Evolutionary conservation across 2,797 vertebrate genomes (phyloP).

Genomic region (Aulostomus chinensis): DNA sequence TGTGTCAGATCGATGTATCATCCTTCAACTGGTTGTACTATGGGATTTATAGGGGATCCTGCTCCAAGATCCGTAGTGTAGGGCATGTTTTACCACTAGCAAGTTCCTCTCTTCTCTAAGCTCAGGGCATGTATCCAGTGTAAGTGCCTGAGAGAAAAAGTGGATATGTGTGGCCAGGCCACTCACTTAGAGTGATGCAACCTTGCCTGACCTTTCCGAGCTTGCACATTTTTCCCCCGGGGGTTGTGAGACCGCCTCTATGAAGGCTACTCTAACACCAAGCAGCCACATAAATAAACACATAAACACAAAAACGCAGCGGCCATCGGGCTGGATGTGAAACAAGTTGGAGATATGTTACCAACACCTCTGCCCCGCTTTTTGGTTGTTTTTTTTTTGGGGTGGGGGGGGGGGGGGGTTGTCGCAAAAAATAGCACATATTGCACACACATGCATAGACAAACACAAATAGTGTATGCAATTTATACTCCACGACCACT

Average conservation of each 20-base stretch:
- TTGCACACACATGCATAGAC: constrained; percentile 6
- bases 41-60: constrained; percentile 44
- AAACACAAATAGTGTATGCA: constrained; percentile 23
- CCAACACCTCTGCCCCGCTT: constrained; percentile 6
- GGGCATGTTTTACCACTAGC: constrained; percentile 24
- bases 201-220: constrained; percentile 53
- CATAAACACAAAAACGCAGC: constrained; percentile 32
- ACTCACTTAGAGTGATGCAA: constrained; percentile 40
- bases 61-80: constrained; percentile 8
- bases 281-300: constrained; percentile 34
- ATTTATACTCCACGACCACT: constrained; percentile 29
- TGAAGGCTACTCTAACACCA: constrained; percentile 42
- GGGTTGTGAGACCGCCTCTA: constrained; percentile 41
- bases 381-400: neutral
- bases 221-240: constrained; percentile 26
- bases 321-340: constrained; percentile 16
- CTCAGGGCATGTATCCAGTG: constrained; percentile 19
- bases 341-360: constrained; percentile 18
- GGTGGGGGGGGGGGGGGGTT: too few species aligned
- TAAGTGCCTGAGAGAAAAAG: constrained; percentile 27
- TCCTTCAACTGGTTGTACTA: constrained; percentile 59
- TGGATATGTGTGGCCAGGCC: constrained; percentile 30
- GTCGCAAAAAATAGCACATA: constrained; percentile 19
- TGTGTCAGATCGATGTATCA: constrained; percentile 68
- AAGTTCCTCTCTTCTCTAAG: constrained; percentile 15